Evolutionary conservation across 2,113 vertebrate species (phyloP), one percentile per base, ranked within the genome.

Genomic region (Corydoras sp.): DNA sequence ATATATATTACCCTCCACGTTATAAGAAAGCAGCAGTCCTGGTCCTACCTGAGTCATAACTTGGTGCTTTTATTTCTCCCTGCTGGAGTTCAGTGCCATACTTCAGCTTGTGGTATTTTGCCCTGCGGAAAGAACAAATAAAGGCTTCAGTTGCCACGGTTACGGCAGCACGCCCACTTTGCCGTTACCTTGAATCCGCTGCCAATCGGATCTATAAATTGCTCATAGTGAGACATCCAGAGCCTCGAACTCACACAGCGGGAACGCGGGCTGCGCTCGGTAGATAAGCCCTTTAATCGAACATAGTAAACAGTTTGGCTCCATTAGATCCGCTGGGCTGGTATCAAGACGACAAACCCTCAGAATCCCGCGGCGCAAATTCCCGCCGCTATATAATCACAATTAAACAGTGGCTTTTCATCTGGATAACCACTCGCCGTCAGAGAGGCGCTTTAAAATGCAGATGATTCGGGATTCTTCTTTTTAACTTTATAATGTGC

Each of bases 91-190:
- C 97, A 24, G 96, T 98, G 73, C 96, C 96, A 72, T 99, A 98
- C 87, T 98, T 98, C 88, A 98, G 91, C 84, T 98, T 99, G 87
- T 99, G 95, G 86, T 95, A 96, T 86, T 99, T 99, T 79, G 96
- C 93, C 89, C 97, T 99, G 86, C 62, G 83, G 81, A 76, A 79
- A 71, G 66, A 60, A 2, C 15, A 68, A 51, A 13, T 63, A 53
- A 68, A 11, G 4, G 8, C 30, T 73, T 77, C 35, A 58, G 72
- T 78, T 78, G 65, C 69, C 62, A 79, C n/a, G 71, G 62, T 49
- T 55, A 79, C 74, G 70, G 15, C 30, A 68, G 64, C 48, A 68
- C 65, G 54, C 67, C 67, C 55, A 29, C 65, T 71, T 54, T 9
- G 18, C 35, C n/a, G 58, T 69, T 31, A 56, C 3, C 56, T 18